A percentile compares a stretch with the other conserved stretches of the same genome.
phyloP scores from a whole-genome alignment of 2,797 vertebrate genomes.

The Clamator glandarius region DNA sequence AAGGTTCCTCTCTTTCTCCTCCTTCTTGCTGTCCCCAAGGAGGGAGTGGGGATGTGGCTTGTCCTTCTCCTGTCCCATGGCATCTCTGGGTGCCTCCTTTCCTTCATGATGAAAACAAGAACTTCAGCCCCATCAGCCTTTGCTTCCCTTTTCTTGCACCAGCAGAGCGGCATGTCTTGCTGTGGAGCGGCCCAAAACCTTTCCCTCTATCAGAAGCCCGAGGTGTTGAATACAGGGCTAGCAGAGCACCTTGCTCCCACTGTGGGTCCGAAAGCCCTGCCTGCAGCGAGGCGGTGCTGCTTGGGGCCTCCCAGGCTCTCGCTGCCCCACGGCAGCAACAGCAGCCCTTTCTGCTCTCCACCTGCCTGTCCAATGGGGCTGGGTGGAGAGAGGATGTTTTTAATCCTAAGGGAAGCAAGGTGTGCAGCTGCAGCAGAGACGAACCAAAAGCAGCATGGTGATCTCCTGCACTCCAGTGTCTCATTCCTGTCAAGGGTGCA shows the following conservation, averaged over 20 bases:
- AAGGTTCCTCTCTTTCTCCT: not conserved
- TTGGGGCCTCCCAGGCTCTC: too few species aligned
- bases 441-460: not conserved
- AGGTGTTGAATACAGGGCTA: not conserved
- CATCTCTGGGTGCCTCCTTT: not conserved
- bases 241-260: rapidly evolving
- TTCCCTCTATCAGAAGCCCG: rapidly evolving
- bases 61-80: rapidly evolving
- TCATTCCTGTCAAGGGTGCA: not conserved
- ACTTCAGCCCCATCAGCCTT: not conserved
- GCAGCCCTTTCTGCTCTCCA: not conserved
- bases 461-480: rapidly evolving
- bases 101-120: rapidly evolving
- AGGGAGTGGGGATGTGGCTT: not conserved
- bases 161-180: too few species aligned
- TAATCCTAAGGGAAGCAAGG: not conserved
- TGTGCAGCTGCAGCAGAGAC: not conserved
- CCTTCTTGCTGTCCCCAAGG: not conserved
- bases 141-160: not conserved
- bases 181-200: not conserved
- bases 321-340: not conserved
- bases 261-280: not conserved
- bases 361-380: not conserved
- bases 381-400: not conserved
- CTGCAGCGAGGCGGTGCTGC: too few species aligned